Percentiles rank a stretch among this genome's conserved stretches.
phyloP scores from a whole-genome alignment of 2,888 invertebrate species.

The Ochropacha duplaris region DNA sequence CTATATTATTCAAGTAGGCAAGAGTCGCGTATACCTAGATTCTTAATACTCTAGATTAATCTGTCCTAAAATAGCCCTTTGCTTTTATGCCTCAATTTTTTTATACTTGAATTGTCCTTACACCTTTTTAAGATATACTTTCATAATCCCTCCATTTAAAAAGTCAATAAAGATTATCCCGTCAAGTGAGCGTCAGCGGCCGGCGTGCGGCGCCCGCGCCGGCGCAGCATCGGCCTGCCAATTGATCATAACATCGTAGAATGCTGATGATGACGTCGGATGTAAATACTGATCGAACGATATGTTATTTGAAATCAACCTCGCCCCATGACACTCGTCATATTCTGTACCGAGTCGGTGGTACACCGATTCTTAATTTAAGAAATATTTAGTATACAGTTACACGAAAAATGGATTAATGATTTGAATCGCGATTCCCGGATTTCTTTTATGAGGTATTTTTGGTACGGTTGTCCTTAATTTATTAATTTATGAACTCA shows the following conservation, averaged over 20 bases:
- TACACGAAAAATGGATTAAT: too few species aligned
- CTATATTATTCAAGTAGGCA: too few species aligned
- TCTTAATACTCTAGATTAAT: too few species aligned
- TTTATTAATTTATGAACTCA: too few species aligned
- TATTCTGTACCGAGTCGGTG: neutral
- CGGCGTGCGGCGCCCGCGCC: neutral
- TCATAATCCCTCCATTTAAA: neutral
- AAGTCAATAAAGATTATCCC: neutral
- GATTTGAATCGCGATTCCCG: too few species aligned
- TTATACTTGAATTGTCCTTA: neutral
- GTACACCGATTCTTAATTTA: neutral
- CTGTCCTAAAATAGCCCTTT: neutral
- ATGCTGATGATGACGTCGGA: conserved; percentile 10
- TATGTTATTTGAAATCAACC: conserved; percentile 46
- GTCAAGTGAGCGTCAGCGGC: neutral
- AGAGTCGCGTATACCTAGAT: too few species aligned
- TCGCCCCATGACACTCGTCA: conserved; percentile 27
- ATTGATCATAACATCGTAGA: neutral
- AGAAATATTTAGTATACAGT: too few species aligned
- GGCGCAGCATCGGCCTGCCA: neutral
- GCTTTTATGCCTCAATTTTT: too few species aligned
- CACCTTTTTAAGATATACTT: neutral
- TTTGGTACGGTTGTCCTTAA: too few species aligned
- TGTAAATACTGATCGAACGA: conserved; percentile 51
- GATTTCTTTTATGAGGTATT: too few species aligned